Percentiles rank a stretch among this genome's conserved stretches.
Evolutionary conservation across 2,888 invertebrate genomes (phyloP).

Genomic region (Elmis aenea): DNA sequence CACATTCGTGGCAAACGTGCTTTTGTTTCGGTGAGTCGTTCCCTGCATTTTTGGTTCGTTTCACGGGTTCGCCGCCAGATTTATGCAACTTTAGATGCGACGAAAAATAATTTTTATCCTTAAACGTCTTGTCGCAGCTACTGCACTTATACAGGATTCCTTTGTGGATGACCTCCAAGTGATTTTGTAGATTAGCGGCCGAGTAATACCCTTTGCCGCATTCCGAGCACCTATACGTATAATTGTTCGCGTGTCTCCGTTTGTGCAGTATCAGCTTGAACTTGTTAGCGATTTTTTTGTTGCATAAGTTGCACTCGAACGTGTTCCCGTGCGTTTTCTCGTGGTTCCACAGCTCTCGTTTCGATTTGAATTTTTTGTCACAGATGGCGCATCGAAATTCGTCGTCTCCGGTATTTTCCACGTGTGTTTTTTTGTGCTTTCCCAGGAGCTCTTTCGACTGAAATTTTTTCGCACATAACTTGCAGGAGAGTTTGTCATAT

Average conservation of each 20-base stretch:
- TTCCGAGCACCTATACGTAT: slow-evolving; percentile 29
- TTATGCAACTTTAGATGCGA: too few species aligned
- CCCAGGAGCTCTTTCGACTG: too few species aligned
- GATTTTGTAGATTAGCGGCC: slow-evolving; percentile 20
- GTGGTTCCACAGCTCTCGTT: background rate
- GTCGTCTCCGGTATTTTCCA: background rate
- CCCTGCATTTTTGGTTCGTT: too few species aligned
- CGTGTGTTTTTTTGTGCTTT: too few species aligned
- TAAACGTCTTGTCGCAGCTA: slow-evolving; percentile 44
- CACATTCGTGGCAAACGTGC: slow-evolving; percentile 17
- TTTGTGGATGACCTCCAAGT: slow-evolving; percentile 18
- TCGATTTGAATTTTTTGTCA: background rate
- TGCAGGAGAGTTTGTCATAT: too few species aligned
- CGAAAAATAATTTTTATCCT: slow-evolving; percentile 40
- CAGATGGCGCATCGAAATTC: background rate
- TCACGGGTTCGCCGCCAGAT: too few species aligned
- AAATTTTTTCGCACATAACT: too few species aligned
- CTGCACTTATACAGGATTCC: slow-evolving; percentile 32
- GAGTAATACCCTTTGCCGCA: slow-evolving; percentile 36
- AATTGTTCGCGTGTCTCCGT: slow-evolving; percentile 20
- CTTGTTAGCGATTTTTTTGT: slow-evolving; percentile 17
- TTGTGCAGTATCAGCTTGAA: slow-evolving; percentile 20
- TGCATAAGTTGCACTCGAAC: slow-evolving; percentile 18
- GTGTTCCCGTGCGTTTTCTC: too few species aligned
- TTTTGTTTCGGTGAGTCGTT: too few species aligned